Evolutionary conservation across 2,888 invertebrate genomes (phyloP).

Genomic region (Harpalus rufipes): DNA sequence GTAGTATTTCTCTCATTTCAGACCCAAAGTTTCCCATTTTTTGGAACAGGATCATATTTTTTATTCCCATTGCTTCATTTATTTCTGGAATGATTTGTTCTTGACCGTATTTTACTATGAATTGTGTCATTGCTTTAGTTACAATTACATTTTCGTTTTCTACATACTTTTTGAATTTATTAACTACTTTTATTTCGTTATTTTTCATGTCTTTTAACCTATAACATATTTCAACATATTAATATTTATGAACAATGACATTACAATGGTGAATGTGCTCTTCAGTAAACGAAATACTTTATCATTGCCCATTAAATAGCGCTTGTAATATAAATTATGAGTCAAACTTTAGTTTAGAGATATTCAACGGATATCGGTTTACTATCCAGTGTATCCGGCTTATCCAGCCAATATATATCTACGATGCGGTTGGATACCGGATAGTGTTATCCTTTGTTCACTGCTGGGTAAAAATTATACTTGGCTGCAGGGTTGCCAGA

Average conservation of each 20-base stretch:
- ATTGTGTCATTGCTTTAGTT: background rate
- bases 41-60: background rate
- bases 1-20: background rate
- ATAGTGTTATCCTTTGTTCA: too few relatives aligned
- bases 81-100: background rate
- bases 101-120: slow-evolving; percentile 19
- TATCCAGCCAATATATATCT: too few relatives aligned
- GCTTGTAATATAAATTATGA: too few relatives aligned
- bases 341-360: too few relatives aligned
- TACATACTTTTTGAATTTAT: slow-evolving; percentile 1
- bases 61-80: background rate
- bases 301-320: too few relatives aligned
- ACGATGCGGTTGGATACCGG: too few relatives aligned
- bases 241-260: background rate
- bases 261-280: background rate
- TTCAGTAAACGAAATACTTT: too few relatives aligned
- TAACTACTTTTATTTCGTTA: background rate
- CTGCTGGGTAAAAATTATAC: too few relatives aligned
- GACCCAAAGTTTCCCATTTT: background rate
- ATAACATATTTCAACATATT: background rate
- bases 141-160: background rate
- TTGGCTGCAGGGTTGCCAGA: too few relatives aligned
- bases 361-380: too few relatives aligned
- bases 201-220: background rate
- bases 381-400: too few relatives aligned